Conservation (phyloP, 1,140 invertebrate genomes). For the Drosophila arawakana region DNA sequence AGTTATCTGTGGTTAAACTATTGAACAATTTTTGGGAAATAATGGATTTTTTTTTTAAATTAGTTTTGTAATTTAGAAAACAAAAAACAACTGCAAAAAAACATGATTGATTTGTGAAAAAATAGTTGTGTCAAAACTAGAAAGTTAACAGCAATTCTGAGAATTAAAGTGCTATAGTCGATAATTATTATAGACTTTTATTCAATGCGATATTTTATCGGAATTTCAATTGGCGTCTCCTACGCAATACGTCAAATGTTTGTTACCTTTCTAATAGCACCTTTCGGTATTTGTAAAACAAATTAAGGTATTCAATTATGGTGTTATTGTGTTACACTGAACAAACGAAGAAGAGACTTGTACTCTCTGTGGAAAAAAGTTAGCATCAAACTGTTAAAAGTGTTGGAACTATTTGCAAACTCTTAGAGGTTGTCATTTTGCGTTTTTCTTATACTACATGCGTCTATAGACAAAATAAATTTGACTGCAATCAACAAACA, state of each 20-base stretch:
- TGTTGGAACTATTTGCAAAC: conserved; percentile 26
- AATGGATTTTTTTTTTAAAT: no score
- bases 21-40: no score
- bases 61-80: no score
- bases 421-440: background rate
- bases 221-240: background rate
- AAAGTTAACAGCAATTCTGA: no score
- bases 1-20: no score
- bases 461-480: conserved; percentile 9
- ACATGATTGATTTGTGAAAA: no score
- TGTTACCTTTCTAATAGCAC: conserved; percentile 6
- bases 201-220: no score
- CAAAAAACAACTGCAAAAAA: no score
- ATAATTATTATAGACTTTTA: no score
- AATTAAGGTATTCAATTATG: conserved; percentile 25
- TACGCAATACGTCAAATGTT: conserved; percentile 16
- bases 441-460: background rate
- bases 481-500: conserved; percentile 21
- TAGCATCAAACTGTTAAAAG: conserved; percentile 30
- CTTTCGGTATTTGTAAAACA: conserved; percentile 6
- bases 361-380: background rate
- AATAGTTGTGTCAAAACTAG: no score
- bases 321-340: background rate
- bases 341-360: background rate
- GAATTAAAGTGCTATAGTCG: no score